Evolutionary conservation across 1,140 invertebrate species (phyloP).

Genomic region (Ceratosolen fusciceps): DNA sequence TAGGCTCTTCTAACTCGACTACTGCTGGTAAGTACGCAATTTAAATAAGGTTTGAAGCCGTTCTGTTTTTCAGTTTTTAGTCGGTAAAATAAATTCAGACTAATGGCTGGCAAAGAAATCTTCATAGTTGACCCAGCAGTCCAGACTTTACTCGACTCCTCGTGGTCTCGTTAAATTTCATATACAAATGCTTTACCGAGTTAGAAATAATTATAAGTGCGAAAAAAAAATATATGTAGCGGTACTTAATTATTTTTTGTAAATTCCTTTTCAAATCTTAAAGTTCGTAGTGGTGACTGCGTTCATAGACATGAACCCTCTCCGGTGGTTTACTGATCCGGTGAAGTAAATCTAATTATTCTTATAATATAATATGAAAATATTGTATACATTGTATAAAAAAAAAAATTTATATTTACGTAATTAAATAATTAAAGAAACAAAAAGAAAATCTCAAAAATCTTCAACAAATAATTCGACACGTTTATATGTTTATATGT

Average conservation of each 20-base stretch:
- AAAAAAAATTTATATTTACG: neutral
- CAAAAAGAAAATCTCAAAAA: no score
- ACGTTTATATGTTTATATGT: no score
- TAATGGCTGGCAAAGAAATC: neutral
- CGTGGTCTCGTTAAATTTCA: conserved; percentile 21
- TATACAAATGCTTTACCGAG: neutral
- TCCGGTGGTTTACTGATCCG: neutral
- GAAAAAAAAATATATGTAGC: neutral
- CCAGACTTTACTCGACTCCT: conserved; percentile 30
- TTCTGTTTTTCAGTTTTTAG: neutral
- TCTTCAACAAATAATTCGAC: no score
- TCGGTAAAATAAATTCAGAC: neutral
- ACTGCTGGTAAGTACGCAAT: neutral
- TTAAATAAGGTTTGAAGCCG: neutral
- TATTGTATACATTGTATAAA: no score
- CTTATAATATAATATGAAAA: neutral
- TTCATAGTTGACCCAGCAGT: neutral
- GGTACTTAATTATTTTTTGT: neutral
- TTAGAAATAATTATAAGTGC: neutral
- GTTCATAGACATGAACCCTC: neutral
- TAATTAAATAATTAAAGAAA: no score
- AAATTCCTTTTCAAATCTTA: neutral
- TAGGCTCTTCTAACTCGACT: neutral
- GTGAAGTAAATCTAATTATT: neutral
- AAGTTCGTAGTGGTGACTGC: neutral